Evolutionary conservation across 2,113 vertebrate species (phyloP), one percentile per base, ranked within the genome.

Genomic region (Kryptolebias marmoratus): DNA sequence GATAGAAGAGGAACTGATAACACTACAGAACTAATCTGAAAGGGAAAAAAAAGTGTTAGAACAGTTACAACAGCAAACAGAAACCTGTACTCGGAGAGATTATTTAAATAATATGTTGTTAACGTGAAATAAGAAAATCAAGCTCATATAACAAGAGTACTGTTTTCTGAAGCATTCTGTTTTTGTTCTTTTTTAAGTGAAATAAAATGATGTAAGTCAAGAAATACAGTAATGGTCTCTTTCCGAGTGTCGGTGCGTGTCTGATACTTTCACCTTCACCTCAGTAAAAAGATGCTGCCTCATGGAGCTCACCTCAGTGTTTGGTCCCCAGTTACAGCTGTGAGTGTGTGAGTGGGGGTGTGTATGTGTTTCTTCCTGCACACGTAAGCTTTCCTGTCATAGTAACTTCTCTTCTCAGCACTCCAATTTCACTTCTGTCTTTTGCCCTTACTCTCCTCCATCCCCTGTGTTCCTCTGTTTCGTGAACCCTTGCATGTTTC

Each of bases 351-450:
- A 22, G 63, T 67, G 57, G 66, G 68, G 45, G 5, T 73, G 39
- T 42, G 39, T 42, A 10, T 42, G 39, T 42, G 9, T 5, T 42
- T 10, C 55, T 68, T 28, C n/a, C 18, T 70, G 60, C 45, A 22
- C 50, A 15, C 9, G 9, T 52, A n/a, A 28, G 32, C 15, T 48
- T 28, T 57, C n/a, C n/a, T 57, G 66, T 62, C 54, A 44, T 64
- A 71, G 32, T 49, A 61, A 15, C 15, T 48, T 82, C 71, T 72
- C 62, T 60, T 28, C 61, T 54, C 42, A 69, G 73, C 67, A 68
- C 70, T 74, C 44, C 31, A 94, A 7, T 71, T 91, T 93, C 86
- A 94, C 92, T 71, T 85, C 52, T 93, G 90, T 30, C 88, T 93
- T 54, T 93, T 91, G 69, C 64, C 50, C 36, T 64, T 4, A 45